Evolutionary conservation across 1,140 invertebrate species (phyloP), one percentile per base, ranked within the genome.

Genomic region (Saccostrea cuccullata): DNA sequence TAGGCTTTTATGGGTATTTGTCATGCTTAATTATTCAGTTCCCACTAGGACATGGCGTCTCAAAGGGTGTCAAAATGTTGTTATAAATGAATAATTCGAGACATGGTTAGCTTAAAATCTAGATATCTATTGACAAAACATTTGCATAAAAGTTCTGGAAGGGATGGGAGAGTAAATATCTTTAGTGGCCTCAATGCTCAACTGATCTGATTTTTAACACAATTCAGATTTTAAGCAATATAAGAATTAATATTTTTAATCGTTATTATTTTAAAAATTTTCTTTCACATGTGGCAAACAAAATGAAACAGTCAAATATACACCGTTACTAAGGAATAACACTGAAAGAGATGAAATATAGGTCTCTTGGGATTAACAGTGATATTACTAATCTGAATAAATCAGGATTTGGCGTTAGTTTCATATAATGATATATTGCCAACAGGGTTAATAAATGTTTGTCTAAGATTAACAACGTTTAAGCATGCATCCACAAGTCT

Each of bases 121-220:
- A 77, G 70, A 77, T 77, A 77, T 77, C 26, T 77, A 77, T 77
- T 77, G 70, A 77, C 70, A 77, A 77, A 77, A 36, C 70, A 77
- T 77, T 77, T 77, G 70, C 70, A 77, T 77, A 77, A 26, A 36
- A 77, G 70, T 30, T 77, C 70, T 77, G 70, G 26, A 17, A 36
- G 26, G 70, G 30, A 36, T 26, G 11, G 13, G 70, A 26, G 70
- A 13, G 9, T 30, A 26, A 15, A 30, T 11, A 30, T 13, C 70
- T 17, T 13, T 77, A 15, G 30, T 30, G 70, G 26, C n/a, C 17
- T 20, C 17, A 17, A 5, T 64, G 17, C 58, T 64, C 58, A 64
- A 64, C 17, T 64, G 58, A 64, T 20, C 17, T 64, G 58, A 64
- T 64, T 64, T 36, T 64, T 20, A 64, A 20, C 17, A 64, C 58